Conservation (phyloP, 2,797 vertebrate genomes). For the Benthosema pterotum region DNA sequence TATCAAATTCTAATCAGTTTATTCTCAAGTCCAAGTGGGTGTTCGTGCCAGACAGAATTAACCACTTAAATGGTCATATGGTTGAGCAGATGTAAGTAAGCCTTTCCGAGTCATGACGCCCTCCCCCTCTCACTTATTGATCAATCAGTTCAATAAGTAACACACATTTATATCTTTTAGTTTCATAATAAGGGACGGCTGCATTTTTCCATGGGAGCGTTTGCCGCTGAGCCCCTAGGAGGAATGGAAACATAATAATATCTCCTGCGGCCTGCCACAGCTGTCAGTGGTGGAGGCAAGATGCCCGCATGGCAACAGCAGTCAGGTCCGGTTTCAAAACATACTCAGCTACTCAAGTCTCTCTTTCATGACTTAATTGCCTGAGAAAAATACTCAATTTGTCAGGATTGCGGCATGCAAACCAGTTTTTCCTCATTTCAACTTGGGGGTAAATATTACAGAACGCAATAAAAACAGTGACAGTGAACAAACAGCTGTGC, state of each 20-base stretch:
- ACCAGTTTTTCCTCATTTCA: constrained; percentile 4
- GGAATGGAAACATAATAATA: too few relatives aligned
- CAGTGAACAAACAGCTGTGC: constrained; percentile 71
- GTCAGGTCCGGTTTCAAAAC: neutral
- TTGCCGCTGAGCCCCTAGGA: too few relatives aligned
- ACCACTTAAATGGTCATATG: too few relatives aligned
- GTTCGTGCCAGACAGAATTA: neutral
- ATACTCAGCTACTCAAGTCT: neutral
- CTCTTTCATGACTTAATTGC: constrained; percentile 15
- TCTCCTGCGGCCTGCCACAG: too few relatives aligned
- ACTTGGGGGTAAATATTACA: constrained; percentile 27
- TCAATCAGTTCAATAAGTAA: too few relatives aligned
- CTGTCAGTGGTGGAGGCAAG: too few relatives aligned
- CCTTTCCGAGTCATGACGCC: too few relatives aligned
- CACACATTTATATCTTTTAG: too few relatives aligned
- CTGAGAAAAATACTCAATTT: constrained; percentile 22
- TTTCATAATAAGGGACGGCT: too few relatives aligned
- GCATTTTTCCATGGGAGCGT: too few relatives aligned
- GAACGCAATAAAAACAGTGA: constrained; percentile 45
- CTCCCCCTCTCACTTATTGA: too few relatives aligned
- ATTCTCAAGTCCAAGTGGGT: neutral
- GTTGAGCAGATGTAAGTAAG: too few relatives aligned
- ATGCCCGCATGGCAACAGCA: neutral
- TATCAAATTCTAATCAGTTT: neutral
- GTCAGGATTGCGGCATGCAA: neutral